Evolutionary conservation across 2,113 vertebrate genomes (phyloP), one percentile per base, ranked within the genome.

Genomic region (Argyrosomus japonicus): DNA sequence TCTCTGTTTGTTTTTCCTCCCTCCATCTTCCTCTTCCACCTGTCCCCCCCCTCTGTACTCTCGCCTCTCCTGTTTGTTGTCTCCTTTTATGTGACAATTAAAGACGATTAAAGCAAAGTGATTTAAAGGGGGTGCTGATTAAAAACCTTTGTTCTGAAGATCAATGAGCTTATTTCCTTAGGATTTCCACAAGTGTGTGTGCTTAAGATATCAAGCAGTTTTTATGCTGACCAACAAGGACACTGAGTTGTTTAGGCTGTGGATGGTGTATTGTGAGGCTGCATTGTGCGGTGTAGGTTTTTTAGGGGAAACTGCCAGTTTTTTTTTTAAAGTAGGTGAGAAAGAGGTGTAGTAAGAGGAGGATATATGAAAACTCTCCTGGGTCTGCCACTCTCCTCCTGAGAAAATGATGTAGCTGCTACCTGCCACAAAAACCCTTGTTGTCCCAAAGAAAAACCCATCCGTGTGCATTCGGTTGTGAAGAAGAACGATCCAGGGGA

Each of bases 1-100:
- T 27, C 58, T 60, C 18, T 88, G 84, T 91, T 88, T 91, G 81
- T 91, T 79, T 89, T 87, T 87, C 74, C 85, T 84, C 62, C 47
- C 54, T 77, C 79, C 47, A 58, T 84, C 57, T 83, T 68, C 54
- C 75, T 68, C 68, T 56, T 77, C 62, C 83, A 77, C 79, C 87
- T 85, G 69, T 48, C 32, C 29, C 43, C 64, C 57, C 32, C 40
- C 43, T 27, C 64, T 23, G 29, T 13, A 74, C 61, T 29, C 27
- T 5, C 62, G 11, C 5, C 29, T 58, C 69, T 40, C 48, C 45
- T 19, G 58, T 1, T 53, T 60, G 62, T 75, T 75, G 70, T 51
- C 27, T 45, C n/a, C 63, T 57, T 81, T 87, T 7, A 56, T 65
- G 36, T 80, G 77, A 83, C 71, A 32, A 32, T 50, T 74, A 51